phyloP scores from a whole-genome alignment of 2,113 vertebrate species.

The Pipa parva region DNA sequence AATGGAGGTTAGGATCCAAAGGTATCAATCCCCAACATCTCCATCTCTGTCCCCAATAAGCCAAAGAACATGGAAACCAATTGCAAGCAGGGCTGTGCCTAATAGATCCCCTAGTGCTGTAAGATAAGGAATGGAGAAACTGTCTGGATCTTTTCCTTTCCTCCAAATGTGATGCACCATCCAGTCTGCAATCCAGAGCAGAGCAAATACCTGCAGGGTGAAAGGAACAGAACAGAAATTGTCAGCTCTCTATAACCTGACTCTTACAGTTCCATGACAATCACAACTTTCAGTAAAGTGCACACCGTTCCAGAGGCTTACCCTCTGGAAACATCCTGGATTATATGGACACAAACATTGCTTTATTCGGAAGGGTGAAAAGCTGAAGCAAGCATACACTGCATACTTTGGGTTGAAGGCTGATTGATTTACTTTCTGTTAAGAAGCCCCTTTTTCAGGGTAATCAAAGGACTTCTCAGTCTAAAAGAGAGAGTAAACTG shows the following conservation, averaged over 20 bases:
- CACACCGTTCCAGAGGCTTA: background rate
- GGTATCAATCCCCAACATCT: constrained; percentile 83
- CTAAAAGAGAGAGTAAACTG: background rate
- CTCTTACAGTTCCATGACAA: background rate
- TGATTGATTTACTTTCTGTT: constrained; percentile 8
- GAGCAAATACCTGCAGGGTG: constrained; percentile 74
- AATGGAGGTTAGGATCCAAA: background rate
- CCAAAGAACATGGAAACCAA: constrained; percentile 94
- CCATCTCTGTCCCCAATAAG: constrained; percentile 91
- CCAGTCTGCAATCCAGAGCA: constrained; percentile 91
- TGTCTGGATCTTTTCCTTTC: constrained; percentile 92
- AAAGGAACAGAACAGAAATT: constrained; percentile 19
- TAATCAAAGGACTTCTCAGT: background rate
- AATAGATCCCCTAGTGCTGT: constrained; percentile 90
- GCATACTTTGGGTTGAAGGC: background rate
- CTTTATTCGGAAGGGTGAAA: constrained; percentile 3
- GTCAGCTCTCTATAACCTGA: background rate
- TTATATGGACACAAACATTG: constrained; percentile 4
- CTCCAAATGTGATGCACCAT: constrained; percentile 96
- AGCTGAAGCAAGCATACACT: background rate
- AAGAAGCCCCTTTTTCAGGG: background rate
- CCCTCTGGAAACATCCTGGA: constrained; percentile 11
- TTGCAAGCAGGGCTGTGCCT: constrained; percentile 85
- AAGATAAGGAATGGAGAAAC: constrained; percentile 94
- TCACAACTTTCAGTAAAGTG: background rate